Conservation (phyloP, 2,113 vertebrate genomes). For the Petrocephalus zakoni region DNA sequence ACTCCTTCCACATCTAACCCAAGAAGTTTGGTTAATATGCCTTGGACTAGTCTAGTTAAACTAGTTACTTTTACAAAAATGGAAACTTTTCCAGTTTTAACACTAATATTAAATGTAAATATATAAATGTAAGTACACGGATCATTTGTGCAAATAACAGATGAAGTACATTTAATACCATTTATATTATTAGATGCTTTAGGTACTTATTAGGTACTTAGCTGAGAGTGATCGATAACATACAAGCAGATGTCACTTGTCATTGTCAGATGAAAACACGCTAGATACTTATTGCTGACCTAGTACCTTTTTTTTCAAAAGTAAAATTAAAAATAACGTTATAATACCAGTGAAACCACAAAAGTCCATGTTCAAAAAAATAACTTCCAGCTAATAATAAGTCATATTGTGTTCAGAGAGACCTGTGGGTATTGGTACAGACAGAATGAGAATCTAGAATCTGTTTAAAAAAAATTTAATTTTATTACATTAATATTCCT, state of each 20-base stretch:
- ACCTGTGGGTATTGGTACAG: not conserved
- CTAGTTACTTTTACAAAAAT: too few relatives aligned
- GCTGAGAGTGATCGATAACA: not conserved
- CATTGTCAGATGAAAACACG: not conserved
- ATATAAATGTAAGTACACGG: not conserved
- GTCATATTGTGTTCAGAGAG: not conserved
- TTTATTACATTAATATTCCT: conserved; percentile 7
- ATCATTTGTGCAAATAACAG: not conserved
- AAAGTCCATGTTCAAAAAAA: not conserved
- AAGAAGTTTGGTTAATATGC: not conserved
- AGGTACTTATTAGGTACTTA: too few relatives aligned
- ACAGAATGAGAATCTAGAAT: not conserved
- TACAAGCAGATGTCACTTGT: not conserved
- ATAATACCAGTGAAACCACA: not conserved
- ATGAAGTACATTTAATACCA: not conserved
- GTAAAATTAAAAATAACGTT: not conserved
- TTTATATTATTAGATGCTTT: not conserved
- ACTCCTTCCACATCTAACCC: not conserved
- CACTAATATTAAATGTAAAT: too few relatives aligned
- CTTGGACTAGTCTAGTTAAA: too few relatives aligned
- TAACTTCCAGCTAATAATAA: not conserved
- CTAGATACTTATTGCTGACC: not conserved
- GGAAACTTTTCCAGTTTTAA: not conserved
- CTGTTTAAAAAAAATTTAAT: too few relatives aligned
- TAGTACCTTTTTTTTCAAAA: not conserved